Base-by-base conservation (phyloP, 2,113 vertebrate species). In the Acanthochromis polyacanthus region DNA sequence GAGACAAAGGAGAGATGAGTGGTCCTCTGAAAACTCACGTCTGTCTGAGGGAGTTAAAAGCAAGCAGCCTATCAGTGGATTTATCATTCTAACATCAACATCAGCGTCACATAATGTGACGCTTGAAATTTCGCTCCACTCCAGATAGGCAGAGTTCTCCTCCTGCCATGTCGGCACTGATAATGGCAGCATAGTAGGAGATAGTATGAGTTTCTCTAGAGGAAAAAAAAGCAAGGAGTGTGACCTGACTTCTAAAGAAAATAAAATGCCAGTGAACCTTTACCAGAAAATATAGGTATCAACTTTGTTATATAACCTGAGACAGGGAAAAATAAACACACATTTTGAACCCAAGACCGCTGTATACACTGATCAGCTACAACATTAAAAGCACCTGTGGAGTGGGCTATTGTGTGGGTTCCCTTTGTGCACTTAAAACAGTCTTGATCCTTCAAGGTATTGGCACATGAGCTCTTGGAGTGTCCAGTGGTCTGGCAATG, bases 81-180 rank as follows among this genome's bases (percentile, higher is more conserved):
- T 72, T 80, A 80, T 76, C 23, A 22, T 56, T 78, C 52, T 46
- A 71, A 66, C 80, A 43, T 59, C 45, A 50, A 16, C n/a, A 7
- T 78, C 63, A 62, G 68, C 43, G 4, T 81, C 80, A 83, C 70
- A 57, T 71, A 78, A 80, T 81, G 64, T 56, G 50, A 77, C 6
- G 53, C 63, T 79, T 72, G 66, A 81, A 50, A 51, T 84, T 69
- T 76, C 25, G 62, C 77, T 77, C 65, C 80, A 52, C 71, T 65
- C 17, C 52, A 71, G 59, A 80, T 57, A 60, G 58, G 71, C 43
- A 63, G 48, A 70, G 36, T 63, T 62, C 78, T 68, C 74, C 68
- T 55, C 57, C 4, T 57, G 70, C 3, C 40, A 55, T 66, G 63
- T 20, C 50, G 12, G 10, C 10, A 53, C 19, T 57, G 51, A 70